These are phyloP conservation scores for Tethya wilhelma DNA, from an alignment of 37 sponge, comb jelly and placozoan species.

Conservation along the genomic window DNA sequence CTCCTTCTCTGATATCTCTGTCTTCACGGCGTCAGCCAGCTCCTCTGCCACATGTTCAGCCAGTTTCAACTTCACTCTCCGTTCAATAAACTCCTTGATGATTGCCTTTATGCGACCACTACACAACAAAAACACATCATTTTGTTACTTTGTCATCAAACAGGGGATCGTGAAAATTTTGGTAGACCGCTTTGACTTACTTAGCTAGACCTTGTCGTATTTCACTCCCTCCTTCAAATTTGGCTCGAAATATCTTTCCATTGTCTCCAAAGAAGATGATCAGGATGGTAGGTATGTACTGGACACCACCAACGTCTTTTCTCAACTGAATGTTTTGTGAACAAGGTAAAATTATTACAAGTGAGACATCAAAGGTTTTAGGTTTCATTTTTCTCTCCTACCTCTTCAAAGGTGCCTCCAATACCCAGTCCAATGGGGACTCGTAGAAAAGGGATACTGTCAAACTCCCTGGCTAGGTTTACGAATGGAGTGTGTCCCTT, in stretches of 20 bases:
- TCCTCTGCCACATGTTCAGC: slow-evolving; percentile 52
- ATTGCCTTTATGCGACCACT: slow-evolving; percentile 27
- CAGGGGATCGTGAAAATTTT: neutral
- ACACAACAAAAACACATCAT: too few species aligned
- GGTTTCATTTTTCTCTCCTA: neutral
- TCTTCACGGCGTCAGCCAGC: slow-evolving; percentile 20
- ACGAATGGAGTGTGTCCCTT: slow-evolving; percentile 36
- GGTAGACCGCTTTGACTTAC: too few species aligned
- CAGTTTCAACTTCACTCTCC: slow-evolving; percentile 49
- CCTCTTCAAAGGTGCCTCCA: slow-evolving; percentile 60
- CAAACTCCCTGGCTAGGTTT: slow-evolving; percentile 57
- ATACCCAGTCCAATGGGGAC: slow-evolving; percentile 23
- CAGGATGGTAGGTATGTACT: slow-evolving; percentile 57
- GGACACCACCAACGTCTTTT: slow-evolving; percentile 52
- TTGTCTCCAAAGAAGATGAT: slow-evolving; percentile 29
- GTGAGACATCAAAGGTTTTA: neutral
- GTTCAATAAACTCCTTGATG: slow-evolving; percentile 43
- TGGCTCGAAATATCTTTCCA: slow-evolving; percentile 7
- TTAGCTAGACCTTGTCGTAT: slow-evolving; percentile 21
- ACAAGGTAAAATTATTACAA: too few species aligned
- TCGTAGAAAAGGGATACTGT: slow-evolving; percentile 49
- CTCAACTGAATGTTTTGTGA: too few species aligned
- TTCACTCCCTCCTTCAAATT: slow-evolving; percentile 51
- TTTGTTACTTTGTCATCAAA: neutral
- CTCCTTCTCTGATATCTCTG: slow-evolving; percentile 19